A percentile compares a stretch with the other conserved stretches of the same genome.
These are phyloP conservation scores for Bombus balteatus DNA, from an alignment of 1,140 invertebrate genomes.

Conservation along the genomic window DNA sequence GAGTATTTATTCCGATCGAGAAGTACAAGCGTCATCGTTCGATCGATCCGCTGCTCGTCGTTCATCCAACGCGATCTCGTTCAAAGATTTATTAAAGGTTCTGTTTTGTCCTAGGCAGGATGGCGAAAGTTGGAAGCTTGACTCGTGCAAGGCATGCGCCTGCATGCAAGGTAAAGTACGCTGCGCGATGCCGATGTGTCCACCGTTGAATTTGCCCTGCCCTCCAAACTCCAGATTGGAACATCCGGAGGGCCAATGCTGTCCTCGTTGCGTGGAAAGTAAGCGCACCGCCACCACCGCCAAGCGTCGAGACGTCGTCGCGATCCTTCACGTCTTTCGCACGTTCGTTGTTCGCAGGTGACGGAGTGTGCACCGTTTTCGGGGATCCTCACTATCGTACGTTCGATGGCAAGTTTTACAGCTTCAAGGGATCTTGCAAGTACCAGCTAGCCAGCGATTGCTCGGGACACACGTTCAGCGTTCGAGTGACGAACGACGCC, in stretches of 20 bases:
- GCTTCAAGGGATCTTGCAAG: slow-evolving; percentile 95
- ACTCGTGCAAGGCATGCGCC: slow-evolving; percentile 92
- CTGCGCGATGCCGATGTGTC: slow-evolving; percentile 91
- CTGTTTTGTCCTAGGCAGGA: slow-evolving; percentile 86
- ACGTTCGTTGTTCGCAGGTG: slow-evolving; percentile 80
- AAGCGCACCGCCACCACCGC: slow-evolving; percentile 52
- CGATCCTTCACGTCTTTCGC: too few species aligned
- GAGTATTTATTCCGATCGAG: slow-evolving; percentile 70
- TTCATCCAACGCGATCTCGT: neutral
- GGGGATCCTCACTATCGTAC: slow-evolving; percentile 97
- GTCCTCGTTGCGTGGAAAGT: slow-evolving; percentile 92
- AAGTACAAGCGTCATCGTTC: rapidly evolving
- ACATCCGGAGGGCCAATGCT: slow-evolving; percentile 91
- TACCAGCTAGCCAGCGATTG: slow-evolving; percentile 94
- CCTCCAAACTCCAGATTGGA: slow-evolving; percentile 88
- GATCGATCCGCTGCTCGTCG: neutral
- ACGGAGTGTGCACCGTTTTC: slow-evolving; percentile 95
- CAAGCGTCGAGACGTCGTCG: too few species aligned
- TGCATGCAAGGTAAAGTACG: slow-evolving; percentile 91
- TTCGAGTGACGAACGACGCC: slow-evolving; percentile 94
- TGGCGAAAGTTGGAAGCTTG: slow-evolving; percentile 92
- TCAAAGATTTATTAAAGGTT: slow-evolving; percentile 72
- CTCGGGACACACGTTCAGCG: slow-evolving; percentile 89
- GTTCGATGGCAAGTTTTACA: slow-evolving; percentile 95
- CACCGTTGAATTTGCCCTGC: slow-evolving; percentile 85